Evolutionary conservation across 1,140 invertebrate species (phyloP), one percentile per base, ranked within the genome.

Genomic region (Palaemon carinicauda): DNA sequence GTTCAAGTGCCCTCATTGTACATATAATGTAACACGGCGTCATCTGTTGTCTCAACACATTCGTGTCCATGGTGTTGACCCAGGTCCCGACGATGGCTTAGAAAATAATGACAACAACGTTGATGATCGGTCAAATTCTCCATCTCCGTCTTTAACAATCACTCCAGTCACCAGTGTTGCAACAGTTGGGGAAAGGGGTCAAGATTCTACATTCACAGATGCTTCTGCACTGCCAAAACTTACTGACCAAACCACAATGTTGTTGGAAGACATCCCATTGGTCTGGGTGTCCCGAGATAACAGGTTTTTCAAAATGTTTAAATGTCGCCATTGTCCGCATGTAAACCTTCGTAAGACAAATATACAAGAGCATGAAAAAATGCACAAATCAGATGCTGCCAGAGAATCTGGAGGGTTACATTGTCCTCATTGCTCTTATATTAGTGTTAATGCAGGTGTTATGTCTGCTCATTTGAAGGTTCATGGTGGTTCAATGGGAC

Each of bases 311-410:
- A 97, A 97, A 91, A 96, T 97, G 94, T 95, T 95, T 89, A 96
- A 96, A 90, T 97, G 96, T 90, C 93, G 95, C 50, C 95, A 94
- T 90, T 97, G 96, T 91, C 96, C 96, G 0, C 96, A 96, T 91
- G 95, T 96, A 1, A 96, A 96, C 90, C 92, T 94, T 12, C 92
- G 95, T 51, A 95, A 95, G 91, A 94, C 94, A 51, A 96, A 96
- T 90, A 95, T 97, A 50, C 93, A 94, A n/a, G 95, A 96, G 88
- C 96, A 97, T 91, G 96, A 97, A 91, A 94, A 95, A 91, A 96
- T 97, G 94, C 96, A 97, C 91, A 82, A 84, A 53, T 31, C 88
- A 24, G 86, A 89, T 54, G 93, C 93, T n/a, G 89, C 92, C 86
- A 91, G 94, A 12, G 89, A 89, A 56, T 78, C 89, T 4, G 90